Base-by-base conservation (phyloP, 2,888 invertebrate genomes). In the Cephus runcator region DNA sequence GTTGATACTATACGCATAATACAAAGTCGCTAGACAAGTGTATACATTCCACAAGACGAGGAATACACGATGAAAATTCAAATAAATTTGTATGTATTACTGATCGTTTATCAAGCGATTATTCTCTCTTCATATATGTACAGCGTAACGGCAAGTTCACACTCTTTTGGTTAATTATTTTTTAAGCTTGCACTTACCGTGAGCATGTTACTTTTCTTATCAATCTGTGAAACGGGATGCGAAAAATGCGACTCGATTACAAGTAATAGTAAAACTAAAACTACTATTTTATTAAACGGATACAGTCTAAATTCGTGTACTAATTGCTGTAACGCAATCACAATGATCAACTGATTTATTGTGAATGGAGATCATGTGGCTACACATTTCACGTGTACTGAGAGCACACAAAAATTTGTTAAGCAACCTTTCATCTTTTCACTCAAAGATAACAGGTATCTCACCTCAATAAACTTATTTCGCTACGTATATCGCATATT, bases 211-310 rank as follows among this genome's bases (percentile, higher is more conserved):
- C 56, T 23, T 2, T 56, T 23, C 23, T 9, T 56, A 9, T 56
- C 23, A 23, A 56, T 35, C 56, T 56, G 15, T 56, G 56, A 56
- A 56, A 56, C 1, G 23, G 56, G 56, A 56, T 23, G 23, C 2
- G 6, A 23, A 23, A 56, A 56, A 56, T 56, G 9, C 2, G 9
- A 23, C 23, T 56, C 23, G 9, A 2, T 56, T 56, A 56, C 40
- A 75, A 34, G 40, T 15, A 76, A 74, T 74, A 71, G 36, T 73
- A 33, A 69, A 73, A 73, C 69, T 77, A 74, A 68, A 69, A 34
- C 68, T 56, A 35, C 23, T 34, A 9, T 73, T 73, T 71, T 35
- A 36, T 34, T n/a, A 77, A 31, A 73, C 35, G 40, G 33, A 56
- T 69, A 75, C 33, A 76, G 15, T 73, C 15, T 34, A 9, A 68